phyloP scores from a whole-genome alignment of 2,888 invertebrate genomes.

The Luffia ferchaultella region DNA sequence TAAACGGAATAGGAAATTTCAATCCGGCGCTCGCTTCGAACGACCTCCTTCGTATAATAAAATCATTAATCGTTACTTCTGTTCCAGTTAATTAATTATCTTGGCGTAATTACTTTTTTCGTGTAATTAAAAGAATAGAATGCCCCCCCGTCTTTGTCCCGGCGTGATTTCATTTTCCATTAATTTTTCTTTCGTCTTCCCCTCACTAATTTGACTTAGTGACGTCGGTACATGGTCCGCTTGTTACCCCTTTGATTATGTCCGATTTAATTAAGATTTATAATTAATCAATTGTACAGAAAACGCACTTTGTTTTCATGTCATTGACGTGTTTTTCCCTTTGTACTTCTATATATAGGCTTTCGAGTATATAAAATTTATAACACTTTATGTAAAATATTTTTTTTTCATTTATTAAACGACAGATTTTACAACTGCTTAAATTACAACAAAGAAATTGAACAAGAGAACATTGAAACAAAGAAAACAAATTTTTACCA shows the following conservation, averaged over 20 bases:
- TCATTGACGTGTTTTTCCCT: too few relatives aligned
- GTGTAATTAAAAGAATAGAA: constrained; percentile 67
- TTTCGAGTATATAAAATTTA: too few relatives aligned
- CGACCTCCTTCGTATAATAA: constrained; percentile 64
- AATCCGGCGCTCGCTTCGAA: constrained; percentile 40
- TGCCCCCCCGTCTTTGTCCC: constrained; percentile 61
- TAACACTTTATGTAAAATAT: too few relatives aligned
- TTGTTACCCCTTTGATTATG: constrained; percentile 59
- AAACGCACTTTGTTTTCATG: neutral
- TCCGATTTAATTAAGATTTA: constrained; percentile 50
- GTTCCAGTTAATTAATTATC: constrained; percentile 68
- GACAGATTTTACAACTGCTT: too few relatives aligned
- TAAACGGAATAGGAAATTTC: constrained; percentile 38
- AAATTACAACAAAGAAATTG: too few relatives aligned
- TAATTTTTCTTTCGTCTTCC: constrained; percentile 59
- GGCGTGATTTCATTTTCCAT: constrained; percentile 66
- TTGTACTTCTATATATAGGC: too few relatives aligned
- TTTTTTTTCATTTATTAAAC: too few relatives aligned
- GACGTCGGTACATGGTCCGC: constrained; percentile 45
- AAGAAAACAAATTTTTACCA: too few relatives aligned
- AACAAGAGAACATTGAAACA: too few relatives aligned
- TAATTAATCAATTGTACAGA: neutral
- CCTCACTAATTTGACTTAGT: constrained; percentile 70
- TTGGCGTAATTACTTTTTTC: constrained; percentile 66
- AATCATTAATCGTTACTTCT: constrained; percentile 68